Evolutionary conservation across 2,888 invertebrate species (phyloP), one percentile per base, ranked within the genome.

Genomic region (Dryococelus australis): DNA sequence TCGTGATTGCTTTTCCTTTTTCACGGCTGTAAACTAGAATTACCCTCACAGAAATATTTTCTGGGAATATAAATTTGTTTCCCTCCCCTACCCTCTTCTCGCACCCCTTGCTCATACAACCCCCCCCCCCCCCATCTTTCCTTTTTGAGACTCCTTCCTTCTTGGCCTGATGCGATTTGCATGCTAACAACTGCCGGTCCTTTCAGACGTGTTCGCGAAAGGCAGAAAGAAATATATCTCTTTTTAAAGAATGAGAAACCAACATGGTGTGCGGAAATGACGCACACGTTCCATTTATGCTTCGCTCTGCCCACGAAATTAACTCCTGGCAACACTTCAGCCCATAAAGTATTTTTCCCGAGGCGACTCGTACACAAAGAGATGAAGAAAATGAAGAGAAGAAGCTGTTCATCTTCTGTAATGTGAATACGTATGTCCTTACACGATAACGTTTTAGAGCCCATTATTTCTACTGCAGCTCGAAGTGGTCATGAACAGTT

Each of bases 151-250:
- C n/a, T n/a, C n/a, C n/a, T n/a, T n/a, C n/a, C n/a, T n/a, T n/a
- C n/a, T n/a, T n/a, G n/a, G 65, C 65, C n/a, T 65, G 65, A 65
- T 65, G 65, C 24, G 65, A 65, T 65, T 65, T 65, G 65, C 65
- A 65, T 65, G 6, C 65, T 65, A 65, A 65, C 65, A 65, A 65
- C 65, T 65, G n/a, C 65, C 24, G 20, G 65, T 24, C 8, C 16
- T 24, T 24, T 65, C 51, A 24, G 65, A 65, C 65, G 65, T n/a
- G 24, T 35, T 35, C 35, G 35, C 35, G 4, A 35, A 65, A 65
- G 65, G 24, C 6, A 20, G 65, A 24, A n/a, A n/a, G 8, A 65
- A 65, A 65, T 65, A 9, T 47, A 65, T 65, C 65, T 65, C 65
- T 65, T 65, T 47, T 47, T 16, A 47, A 65, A 16, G n/a, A 24